Evolutionary conservation across 2,888 invertebrate species (phyloP), one percentile per base, ranked within the genome.

Genomic region (Melinaea menophilus): DNA sequence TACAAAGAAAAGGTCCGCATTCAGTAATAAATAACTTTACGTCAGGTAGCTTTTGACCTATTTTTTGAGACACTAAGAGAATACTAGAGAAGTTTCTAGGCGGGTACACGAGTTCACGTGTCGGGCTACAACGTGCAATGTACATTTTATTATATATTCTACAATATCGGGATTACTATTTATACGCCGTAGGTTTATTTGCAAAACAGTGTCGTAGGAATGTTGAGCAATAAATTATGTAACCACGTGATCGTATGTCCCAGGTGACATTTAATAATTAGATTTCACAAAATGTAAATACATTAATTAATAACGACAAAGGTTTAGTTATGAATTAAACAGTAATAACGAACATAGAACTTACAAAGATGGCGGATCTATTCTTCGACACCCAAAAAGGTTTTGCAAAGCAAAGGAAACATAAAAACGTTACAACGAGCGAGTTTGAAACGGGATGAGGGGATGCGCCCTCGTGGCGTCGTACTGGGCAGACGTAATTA

Each of bases 401-500:
- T 56, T 51, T 22, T 37, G 5, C 37, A 37, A 37, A 37, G 58
- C 61, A 69, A 66, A 69, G 65, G 63, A 69, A 69, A 69, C 63
- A 66, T 68, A 67, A 68, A 68, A 65, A 59, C 56, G 31, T n/a
- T 57, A 60, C 54, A 55, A 47, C 60, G 60, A 61, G 68, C 67
- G 63, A 59, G 64, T 58, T 62, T 59, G 47, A 65, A 61, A 58
- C 63, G 31, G 63, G 62, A 33, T 55, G 54, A 66, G 73, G 76
- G 77, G 71, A 74, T 76, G 78, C 80, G 76, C 86, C 84, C 84
- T 71, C 61, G 58, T 77, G 73, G 75, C 74, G 74, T 71, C 73
- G 72, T 75, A 74, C 74, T 76, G 80, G 75, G 70, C 68, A 74
- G 75, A 71, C 79, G 85, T 85, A 86, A 88, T 89, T 88, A 89